Base-by-base conservation (phyloP, 2,113 vertebrate genomes). In the Mionectes macconnelli region DNA sequence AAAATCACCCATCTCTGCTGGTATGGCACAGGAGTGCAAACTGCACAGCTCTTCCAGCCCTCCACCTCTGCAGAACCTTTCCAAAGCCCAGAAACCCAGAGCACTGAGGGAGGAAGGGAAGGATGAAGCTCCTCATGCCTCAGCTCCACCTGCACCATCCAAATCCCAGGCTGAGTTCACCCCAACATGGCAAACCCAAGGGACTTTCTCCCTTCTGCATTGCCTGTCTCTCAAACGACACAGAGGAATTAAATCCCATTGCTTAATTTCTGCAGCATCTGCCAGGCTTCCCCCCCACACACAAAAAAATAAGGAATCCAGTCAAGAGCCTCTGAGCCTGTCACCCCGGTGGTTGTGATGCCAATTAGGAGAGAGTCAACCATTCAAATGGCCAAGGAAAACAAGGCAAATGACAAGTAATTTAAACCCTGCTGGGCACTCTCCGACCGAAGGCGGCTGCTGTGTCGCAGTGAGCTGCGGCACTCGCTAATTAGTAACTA, bases 291-390 rank as follows among this genome's bases (percentile, higher is more conserved):
- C 47, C 49, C 6, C 49, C 23, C 47, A 6, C 10, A 22, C 13
- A 42, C 13, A 42, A 23, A 93, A 69, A 90, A 85, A 44, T 1
- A 77, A 88, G 60, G 92, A 93, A 88, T 90, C 86, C 79, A 88
- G 84, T 93, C 93, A 90, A 90, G 92, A 93, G 20, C 56, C 90
- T 93, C 83, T 42, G 77, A 92, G 90, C 40, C 15, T 42, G 72
- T 96, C 93, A 92, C 56, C 79, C 75, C 94, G 75, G 95, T 31
- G 56, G 84, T 93, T 91, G 73, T 23, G 18, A 64, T 12, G 80
- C 93, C 93, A 96, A 96, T 97, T 96, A 97, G 79, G 50, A 88
- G 76, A 97, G 95, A 94, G 79, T 88, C 93, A 92, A 90, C 95
- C 90, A 95, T 88, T 84, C 90, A 90, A 94, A 90, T 82, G 85